Percentiles rank a stretch among this genome's conserved stretches.
Conservation (phyloP, 2,888 invertebrate genomes). For the Atrina japonica region DNA sequence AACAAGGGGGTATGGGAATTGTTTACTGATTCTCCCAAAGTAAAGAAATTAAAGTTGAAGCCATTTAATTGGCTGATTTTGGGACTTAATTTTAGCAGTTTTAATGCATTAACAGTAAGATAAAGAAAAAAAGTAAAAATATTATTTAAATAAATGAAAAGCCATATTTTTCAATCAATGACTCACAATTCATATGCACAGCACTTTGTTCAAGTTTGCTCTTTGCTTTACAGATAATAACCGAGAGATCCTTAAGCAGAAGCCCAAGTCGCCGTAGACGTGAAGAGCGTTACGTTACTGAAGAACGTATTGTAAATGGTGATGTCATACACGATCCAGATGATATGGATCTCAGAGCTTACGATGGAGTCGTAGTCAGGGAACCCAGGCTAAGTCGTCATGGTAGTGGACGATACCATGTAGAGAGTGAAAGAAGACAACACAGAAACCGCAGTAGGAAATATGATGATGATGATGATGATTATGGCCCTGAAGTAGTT, state of each 20-base stretch:
- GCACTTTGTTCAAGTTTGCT: too few species aligned
- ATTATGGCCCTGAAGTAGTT: constrained; percentile 17
- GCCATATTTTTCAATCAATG: too few species aligned
- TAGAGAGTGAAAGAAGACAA: neutral
- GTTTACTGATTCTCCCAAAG: too few species aligned
- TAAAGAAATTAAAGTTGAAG: too few species aligned
- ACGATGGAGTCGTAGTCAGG: constrained; percentile 16
- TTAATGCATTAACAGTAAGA: too few species aligned
- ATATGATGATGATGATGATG: neutral
- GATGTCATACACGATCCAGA: constrained; percentile 21
- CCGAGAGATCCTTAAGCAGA: neutral
- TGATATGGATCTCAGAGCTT: constrained; percentile 18
- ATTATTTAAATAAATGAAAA: too few species aligned
- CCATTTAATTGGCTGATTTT: too few species aligned
- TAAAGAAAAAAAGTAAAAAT: too few species aligned
- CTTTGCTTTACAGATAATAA: too few species aligned
- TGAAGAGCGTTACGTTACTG: constrained; percentile 23
- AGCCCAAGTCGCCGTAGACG: constrained; percentile 21
- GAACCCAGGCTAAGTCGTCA: constrained; percentile 20
- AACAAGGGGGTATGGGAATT: too few species aligned
- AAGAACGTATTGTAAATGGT: constrained; percentile 10
- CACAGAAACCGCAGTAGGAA: neutral
- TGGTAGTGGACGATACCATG: constrained; percentile 12
- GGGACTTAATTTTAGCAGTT: too few species aligned
- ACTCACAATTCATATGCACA: too few species aligned